Conservation (phyloP, 2,113 vertebrate species). For the Channa maculata region DNA sequence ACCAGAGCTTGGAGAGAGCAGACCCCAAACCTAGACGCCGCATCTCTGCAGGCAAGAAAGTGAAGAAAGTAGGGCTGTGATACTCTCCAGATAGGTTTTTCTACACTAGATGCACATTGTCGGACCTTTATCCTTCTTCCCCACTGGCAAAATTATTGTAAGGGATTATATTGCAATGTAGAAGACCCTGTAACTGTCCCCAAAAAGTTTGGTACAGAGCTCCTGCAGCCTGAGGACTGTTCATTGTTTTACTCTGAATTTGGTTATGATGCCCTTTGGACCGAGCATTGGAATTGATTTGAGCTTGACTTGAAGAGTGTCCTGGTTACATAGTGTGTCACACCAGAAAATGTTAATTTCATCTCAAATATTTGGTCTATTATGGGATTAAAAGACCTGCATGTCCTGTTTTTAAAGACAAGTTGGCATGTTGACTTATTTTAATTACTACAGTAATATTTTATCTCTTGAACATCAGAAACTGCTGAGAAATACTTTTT, state of each 20-base stretch:
- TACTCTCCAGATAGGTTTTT: neutral
- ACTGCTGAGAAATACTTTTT: no score
- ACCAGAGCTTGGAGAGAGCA: constrained; percentile 83
- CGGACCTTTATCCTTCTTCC: neutral
- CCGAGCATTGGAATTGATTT: neutral
- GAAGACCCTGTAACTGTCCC: neutral
- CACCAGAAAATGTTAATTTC: no score
- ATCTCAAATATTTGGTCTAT: no score
- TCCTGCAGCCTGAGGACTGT: no score
- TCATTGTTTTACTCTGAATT: neutral
- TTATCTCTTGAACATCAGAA: no score
- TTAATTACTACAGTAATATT: no score
- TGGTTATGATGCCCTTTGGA: neutral
- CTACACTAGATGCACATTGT: neutral
- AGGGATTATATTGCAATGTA: neutral
- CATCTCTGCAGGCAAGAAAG: constrained; percentile 1
- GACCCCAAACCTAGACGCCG: constrained; percentile 63
- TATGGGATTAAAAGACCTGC: no score
- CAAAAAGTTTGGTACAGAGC: neutral
- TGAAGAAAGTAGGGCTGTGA: neutral
- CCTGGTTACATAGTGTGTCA: no score
- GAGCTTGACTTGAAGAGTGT: neutral
- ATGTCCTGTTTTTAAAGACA: no score
- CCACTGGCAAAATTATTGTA: neutral
- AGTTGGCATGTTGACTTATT: no score